A percentile compares a stretch with the other conserved stretches of the same genome.
Conservation (phyloP, 1,140 invertebrate genomes). For the Meloidogyne chitwoodi region DNA sequence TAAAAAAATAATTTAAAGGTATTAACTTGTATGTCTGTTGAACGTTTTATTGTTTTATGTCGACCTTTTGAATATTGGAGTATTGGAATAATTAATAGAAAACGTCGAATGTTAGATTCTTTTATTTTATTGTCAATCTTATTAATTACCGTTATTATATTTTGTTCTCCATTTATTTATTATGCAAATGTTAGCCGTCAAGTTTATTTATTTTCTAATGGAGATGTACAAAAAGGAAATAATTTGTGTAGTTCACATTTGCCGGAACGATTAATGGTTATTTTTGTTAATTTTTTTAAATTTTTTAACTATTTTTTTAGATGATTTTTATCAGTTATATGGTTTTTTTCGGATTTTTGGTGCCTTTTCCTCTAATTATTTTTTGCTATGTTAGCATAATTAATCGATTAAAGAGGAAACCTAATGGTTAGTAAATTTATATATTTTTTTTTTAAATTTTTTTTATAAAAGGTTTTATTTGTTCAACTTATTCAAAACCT, state of each 20-base stretch:
- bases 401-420: not conserved
- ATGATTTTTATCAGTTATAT: slow-evolving; percentile 42
- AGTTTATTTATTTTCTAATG: not conserved
- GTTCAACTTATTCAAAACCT: slow-evolving; percentile 31
- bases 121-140: slow-evolving; percentile 28
- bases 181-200: slow-evolving; percentile 31
- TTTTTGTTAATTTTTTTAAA: not conserved
- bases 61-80: slow-evolving; percentile 32
- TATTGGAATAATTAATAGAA: slow-evolving; percentile 13
- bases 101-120: slow-evolving; percentile 31
- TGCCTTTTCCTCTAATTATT: slow-evolving; percentile 35
- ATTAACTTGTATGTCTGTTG: slow-evolving; percentile 34
- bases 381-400: not conserved
- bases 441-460: not conserved
- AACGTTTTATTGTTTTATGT: slow-evolving; percentile 44
- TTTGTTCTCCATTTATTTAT: slow-evolving; percentile 47
- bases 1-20: not conserved
- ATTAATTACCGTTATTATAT: slow-evolving; percentile 25
- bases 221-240: not conserved
- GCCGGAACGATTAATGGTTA: not conserved
- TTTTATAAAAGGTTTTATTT: slow-evolving; percentile 4
- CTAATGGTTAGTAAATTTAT: not conserved
- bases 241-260: not conserved
- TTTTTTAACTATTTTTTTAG: not conserved
- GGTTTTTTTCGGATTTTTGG: slow-evolving; percentile 33